Base-by-base conservation (phyloP, 2,888 invertebrate genomes). In the Drosophila diplacantha region DNA sequence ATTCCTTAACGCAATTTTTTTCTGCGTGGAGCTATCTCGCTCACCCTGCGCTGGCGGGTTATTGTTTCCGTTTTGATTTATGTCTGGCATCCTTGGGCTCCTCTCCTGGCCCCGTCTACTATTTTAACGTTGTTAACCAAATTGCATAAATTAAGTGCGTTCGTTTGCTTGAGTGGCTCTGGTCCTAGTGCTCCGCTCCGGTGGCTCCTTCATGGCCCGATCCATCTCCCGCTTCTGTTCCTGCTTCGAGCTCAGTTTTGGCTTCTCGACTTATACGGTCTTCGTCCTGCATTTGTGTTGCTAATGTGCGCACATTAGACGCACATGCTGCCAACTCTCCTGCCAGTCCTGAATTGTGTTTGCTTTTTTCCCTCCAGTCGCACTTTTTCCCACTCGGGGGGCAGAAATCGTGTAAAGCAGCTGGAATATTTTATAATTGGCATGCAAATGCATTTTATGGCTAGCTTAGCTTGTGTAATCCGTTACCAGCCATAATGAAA, bases 131-230 rank as follows among this genome's bases (percentile, higher is more conserved):
- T 85, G 85, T 85, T 85, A 85, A 84, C 82, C 83, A 85, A 86
- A 86, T 86, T 86, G 86, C 86, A 83, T 84, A 85, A 84, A 85
- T 85, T 86, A 86, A 85, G 85, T 84, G 85, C 82, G 81, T 82
- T 82, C 82, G 83, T 75, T 74, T 81, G 82, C 76, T 80, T 75
- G 79, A 83, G 76, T 81, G 81, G 74, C 76, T 66, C 57, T 34
- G 46, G 60, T 51, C 39, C 79, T 65, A 62, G 63, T 69, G 54
- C 68, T 41, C 43, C 11, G 47, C 35, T 39, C 37, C 50, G 39
- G 49, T 32, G 41, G 18, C 44, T 50, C 54, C 50, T 49, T 46
- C 49, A 3, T 7, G 31, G 18, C 38, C 34, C 5, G 16, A 20
- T 14, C 39, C 35, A 18, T n/a, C 31, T 29, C 34, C 31, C 32